A percentile compares a stretch with the other conserved stretches of the same genome.
These are phyloP conservation scores for Theristicus caerulescens DNA, from an alignment of 2,113 vertebrate genomes.

Conservation along the genomic window DNA sequence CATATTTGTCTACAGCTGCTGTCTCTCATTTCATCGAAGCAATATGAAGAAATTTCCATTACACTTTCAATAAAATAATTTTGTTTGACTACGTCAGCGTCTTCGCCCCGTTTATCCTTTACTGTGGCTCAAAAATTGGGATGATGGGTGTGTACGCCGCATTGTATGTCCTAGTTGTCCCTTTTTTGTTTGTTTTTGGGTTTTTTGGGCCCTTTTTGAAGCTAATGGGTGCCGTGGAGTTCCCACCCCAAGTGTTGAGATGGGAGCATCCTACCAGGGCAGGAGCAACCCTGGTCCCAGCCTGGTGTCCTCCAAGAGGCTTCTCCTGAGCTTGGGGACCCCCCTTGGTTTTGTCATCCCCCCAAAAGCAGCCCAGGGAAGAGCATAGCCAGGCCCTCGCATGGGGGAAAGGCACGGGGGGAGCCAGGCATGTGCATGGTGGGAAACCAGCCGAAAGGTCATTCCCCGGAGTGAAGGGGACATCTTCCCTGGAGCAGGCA, in stretches of 20 bases:
- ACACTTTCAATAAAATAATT: slow-evolving; percentile 85
- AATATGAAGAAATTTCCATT: slow-evolving; percentile 91
- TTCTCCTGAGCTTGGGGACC: not conserved
- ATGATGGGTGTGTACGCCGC: accelerated
- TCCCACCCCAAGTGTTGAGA: not conserved
- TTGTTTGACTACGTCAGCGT: not conserved
- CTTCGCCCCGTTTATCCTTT: not conserved
- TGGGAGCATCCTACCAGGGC: not conserved
- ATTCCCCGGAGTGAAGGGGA: accelerated
- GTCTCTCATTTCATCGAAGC: slow-evolving; percentile 88
- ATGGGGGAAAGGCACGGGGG: accelerated
- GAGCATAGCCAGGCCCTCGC: accelerated
- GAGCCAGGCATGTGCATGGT: accelerated
- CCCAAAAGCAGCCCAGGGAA: not conserved
- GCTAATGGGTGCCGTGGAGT: not conserved
- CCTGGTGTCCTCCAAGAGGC: not conserved
- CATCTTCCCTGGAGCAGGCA: not conserved
- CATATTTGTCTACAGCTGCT: slow-evolving; percentile 80
- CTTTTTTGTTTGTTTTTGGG: not conserved
- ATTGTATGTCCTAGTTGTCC: not conserved
- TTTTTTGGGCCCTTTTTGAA: not conserved
- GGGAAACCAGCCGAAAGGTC: not conserved
- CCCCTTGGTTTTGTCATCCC: accelerated
- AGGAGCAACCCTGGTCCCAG: not conserved
- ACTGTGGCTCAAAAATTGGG: not conserved